phyloP scores from a whole-genome alignment of 2,888 invertebrate species.

The Entomobrya multifasciata region DNA sequence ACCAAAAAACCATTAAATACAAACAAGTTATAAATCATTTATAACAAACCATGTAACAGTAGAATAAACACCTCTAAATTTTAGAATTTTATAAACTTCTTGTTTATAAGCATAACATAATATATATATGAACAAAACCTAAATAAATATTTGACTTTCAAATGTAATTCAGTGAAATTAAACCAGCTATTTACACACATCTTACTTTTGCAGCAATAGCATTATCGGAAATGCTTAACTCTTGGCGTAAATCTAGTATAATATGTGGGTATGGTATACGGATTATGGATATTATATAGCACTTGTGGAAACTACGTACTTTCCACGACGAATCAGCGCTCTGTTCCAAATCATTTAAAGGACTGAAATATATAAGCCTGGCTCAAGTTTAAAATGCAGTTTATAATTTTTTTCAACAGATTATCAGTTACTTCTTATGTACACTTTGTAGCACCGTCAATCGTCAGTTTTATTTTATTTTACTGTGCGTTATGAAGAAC shows the following conservation, averaged over 20 bases:
- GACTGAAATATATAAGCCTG: too few relatives aligned
- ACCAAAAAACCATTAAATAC: too few relatives aligned
- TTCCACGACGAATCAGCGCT: too few relatives aligned
- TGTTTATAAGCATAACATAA: too few relatives aligned
- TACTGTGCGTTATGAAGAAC: slow-evolving; percentile 53
- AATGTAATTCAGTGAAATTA: too few relatives aligned
- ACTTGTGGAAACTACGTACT: background rate
- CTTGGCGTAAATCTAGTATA: background rate
- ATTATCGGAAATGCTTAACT: slow-evolving; percentile 9
- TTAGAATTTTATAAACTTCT: too few relatives aligned
- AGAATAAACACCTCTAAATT: too few relatives aligned
- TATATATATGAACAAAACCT: too few relatives aligned
- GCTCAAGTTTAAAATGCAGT: slow-evolving; percentile 7
- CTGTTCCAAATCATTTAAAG: too few relatives aligned
- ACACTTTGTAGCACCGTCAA: slow-evolving; percentile 76
- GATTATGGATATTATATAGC: background rate
- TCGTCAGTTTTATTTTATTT: slow-evolving; percentile 63
- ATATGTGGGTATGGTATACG: background rate
- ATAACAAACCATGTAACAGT: too few relatives aligned
- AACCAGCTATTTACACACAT: slow-evolving; percentile 33
- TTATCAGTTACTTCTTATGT: slow-evolving; percentile 65
- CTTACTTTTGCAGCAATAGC: slow-evolving; percentile 48
- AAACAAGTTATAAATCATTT: too few relatives aligned
- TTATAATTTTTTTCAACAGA: slow-evolving; percentile 8
- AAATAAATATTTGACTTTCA: too few relatives aligned